phyloP scores from a whole-genome alignment of 2,888 invertebrate genomes.

The Zygogramma bicolorata region DNA sequence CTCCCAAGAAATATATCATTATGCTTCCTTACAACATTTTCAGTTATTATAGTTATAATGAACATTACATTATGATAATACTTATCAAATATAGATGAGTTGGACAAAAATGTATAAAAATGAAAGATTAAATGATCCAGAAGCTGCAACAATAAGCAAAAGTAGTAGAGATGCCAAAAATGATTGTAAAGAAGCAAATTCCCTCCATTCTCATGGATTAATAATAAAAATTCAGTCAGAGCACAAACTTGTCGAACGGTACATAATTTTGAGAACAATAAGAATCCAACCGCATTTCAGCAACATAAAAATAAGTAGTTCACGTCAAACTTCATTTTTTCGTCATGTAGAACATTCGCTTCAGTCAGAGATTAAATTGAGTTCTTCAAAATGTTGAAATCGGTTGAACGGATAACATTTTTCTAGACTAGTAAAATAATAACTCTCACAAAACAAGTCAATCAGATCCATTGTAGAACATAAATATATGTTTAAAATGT shows the following conservation, averaged over 20 bases:
- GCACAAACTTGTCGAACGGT: neutral
- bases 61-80: neutral
- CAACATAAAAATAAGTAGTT: too few species aligned
- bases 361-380: neutral
- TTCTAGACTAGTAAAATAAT: slow-evolving; percentile 4
- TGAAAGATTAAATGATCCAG: neutral
- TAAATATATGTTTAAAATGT: neutral
- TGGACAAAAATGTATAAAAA: too few species aligned
- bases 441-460: slow-evolving; percentile 3
- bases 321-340: neutral
- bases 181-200: slow-evolving; percentile 19
- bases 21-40: slow-evolving; percentile 7
- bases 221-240: neutral
- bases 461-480: neutral
- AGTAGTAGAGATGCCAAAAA: neutral
- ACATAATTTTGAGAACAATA: neutral
- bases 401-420: slow-evolving; percentile 5
- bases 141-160: slow-evolving; percentile 18
- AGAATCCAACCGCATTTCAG: neutral
- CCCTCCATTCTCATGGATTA: neutral
- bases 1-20: neutral
- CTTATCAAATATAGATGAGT: neutral
- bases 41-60: neutral
- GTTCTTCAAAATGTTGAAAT: neutral
- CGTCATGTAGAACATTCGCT: neutral